Evolutionary conservation across 2,797 vertebrate species (phyloP).

Genomic region (Callimico goeldii): DNA sequence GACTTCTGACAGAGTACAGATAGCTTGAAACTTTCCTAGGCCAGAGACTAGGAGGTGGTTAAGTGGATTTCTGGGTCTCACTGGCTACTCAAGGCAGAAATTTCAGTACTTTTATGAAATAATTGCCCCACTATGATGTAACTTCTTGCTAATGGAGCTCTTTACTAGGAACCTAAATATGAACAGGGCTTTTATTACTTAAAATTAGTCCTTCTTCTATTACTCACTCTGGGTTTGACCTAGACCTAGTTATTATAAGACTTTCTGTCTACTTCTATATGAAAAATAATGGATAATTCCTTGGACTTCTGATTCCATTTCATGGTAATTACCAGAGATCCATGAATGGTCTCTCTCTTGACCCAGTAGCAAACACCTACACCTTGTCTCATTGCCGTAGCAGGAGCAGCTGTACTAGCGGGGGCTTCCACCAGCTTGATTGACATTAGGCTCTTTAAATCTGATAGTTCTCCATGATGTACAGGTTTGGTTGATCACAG

Average conservation of each 20-base stretch:
- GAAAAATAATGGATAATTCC: background rate
- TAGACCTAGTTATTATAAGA: background rate
- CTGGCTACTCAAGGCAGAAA: background rate
- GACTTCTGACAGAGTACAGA: background rate
- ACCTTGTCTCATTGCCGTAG: background rate
- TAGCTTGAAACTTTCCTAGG: background rate
- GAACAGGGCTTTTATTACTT: background rate
- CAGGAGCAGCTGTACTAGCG: fast-evolving
- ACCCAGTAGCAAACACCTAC: background rate
- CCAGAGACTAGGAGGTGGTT: background rate
- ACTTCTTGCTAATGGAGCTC: background rate
- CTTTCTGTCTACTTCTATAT: background rate
- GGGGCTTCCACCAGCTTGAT: too few relatives aligned
- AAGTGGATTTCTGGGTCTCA: background rate
- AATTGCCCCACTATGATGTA: background rate
- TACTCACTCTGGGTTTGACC: background rate
- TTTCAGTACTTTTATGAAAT: background rate
- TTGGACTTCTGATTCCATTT: background rate
- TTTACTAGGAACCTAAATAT: background rate
- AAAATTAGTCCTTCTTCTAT: background rate
- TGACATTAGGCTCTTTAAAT: background rate
- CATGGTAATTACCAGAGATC: background rate
- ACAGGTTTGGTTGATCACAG: background rate
- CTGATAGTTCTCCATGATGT: background rate
- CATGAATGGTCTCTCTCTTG: background rate